Evolutionary conservation across 2,113 vertebrate genomes (phyloP).

Genomic region (Choloepus hoffmanni): DNA sequence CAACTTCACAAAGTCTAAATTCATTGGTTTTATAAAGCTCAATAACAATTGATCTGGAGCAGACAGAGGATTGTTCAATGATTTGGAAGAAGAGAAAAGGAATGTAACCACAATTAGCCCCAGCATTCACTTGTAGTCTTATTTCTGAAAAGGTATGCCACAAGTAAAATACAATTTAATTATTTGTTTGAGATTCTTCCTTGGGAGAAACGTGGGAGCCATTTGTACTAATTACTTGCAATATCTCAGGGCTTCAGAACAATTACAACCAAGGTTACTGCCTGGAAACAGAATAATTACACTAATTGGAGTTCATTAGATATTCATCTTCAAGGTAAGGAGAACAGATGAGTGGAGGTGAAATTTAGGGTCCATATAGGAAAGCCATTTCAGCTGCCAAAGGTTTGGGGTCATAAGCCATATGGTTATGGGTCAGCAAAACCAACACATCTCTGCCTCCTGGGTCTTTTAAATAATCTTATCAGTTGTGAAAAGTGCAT

Average conservation of each 20-base stretch:
- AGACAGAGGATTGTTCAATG: not conserved
- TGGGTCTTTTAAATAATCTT: not conserved
- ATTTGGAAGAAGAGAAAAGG: not conserved
- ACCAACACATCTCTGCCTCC: not conserved
- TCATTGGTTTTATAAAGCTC: not conserved
- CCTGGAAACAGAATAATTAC: conserved; percentile 75
- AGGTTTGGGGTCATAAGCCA: not conserved
- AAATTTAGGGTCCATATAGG: not conserved
- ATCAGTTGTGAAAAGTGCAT: not conserved
- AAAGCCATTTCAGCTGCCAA: not conserved
- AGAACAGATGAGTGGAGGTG: not conserved
- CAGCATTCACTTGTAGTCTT: not conserved
- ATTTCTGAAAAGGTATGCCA: not conserved
- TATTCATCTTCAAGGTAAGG: conserved; percentile 67
- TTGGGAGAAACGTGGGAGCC: conserved; percentile 28
- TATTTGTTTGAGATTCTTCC: conserved; percentile 35
- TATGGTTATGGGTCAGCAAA: not conserved
- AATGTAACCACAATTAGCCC: too few species aligned
- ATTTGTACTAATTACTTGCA: conserved; percentile 60
- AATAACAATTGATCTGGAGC: not conserved
- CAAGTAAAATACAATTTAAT: conserved; percentile 10
- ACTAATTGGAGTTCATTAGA: conserved; percentile 71
- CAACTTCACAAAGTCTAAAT: not conserved
- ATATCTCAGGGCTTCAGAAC: conserved; percentile 68
- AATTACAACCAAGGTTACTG: conserved; percentile 74